These are phyloP conservation scores for Dasyurus viverrinus DNA, from an alignment of 2,113 vertebrate genomes.

Conservation along the genomic window DNA sequence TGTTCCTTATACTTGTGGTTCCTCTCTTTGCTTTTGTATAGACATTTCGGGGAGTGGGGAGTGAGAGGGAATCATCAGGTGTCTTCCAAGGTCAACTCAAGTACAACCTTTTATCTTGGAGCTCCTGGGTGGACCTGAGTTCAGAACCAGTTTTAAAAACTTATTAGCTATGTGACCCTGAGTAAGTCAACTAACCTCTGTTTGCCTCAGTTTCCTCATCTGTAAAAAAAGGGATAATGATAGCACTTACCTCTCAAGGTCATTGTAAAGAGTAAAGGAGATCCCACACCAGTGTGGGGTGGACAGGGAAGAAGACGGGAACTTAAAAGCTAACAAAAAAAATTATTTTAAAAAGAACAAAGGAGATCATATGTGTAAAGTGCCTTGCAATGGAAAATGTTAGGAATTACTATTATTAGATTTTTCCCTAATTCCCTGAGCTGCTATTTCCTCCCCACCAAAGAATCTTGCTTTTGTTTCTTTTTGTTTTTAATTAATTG, in stretches of 20 bases:
- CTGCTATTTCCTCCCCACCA: neutral
- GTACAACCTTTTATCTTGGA: neutral
- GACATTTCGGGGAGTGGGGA: no score
- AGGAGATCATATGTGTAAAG: neutral
- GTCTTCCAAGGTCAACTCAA: neutral
- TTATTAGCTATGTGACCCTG: neutral
- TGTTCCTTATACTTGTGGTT: neutral
- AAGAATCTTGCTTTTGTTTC: neutral
- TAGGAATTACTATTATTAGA: neutral
- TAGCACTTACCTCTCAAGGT: neutral
- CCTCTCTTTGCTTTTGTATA: neutral
- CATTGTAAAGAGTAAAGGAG: neutral
- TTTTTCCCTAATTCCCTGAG: neutral
- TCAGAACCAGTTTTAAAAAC: neutral
- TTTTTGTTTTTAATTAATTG: no score
- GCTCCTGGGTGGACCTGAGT: neutral
- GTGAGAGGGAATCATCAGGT: neutral
- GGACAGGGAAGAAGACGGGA: no score
- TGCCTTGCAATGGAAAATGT: neutral
- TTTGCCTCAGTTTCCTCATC: neutral
- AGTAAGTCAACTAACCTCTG: no score
- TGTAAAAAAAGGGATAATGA: neutral
- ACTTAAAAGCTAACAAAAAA: no score
- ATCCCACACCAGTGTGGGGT: neutral
- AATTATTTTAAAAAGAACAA: neutral